Evolutionary conservation across 1,140 invertebrate genomes (phyloP), one percentile per base, ranked within the genome.

Genomic region (Delia radicum): DNA sequence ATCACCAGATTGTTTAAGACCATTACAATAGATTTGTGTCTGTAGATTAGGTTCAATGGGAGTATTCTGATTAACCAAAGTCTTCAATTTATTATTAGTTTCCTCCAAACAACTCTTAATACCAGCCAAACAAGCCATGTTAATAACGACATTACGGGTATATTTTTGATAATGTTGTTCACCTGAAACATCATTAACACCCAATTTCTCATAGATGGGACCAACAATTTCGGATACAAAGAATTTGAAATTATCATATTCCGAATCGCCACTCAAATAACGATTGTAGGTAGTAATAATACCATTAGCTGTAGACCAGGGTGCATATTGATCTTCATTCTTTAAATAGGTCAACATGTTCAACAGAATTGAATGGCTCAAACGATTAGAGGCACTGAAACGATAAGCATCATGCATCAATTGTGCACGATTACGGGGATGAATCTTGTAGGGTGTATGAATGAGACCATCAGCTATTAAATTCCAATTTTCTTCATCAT

Each of bases 381-480:
- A 79, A 13, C 89, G 85, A 26, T 87, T 88, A 67, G 89, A 90
- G 74, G 89, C 88, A 2, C 90, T 91, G 37, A 95, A 87, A 76
- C 91, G 90, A 75, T 93, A 91, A 12, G 91, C 87, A 81, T 96
- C 94, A 79, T 95, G 92, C 4, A 96, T 86, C 1, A 95, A 85
- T 83, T 95, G 93, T 1, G 92, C 93, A 74, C 94, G 88, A 87
- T 94, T 96, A 0, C 90, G 84, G 27, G 89, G 85, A 79, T 92
- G 89, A 72, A 96, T 93, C 63, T 84, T 86, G 2, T 82, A 82
- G 10, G 88, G 76, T 2, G 83, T 78, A 24, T 79, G 78, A 37
- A 85, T 87, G 15, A 92, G 79, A 12, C 87, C 87, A 15, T 79
- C 73, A 7, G 80, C 87, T 12, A 91, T 85, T 2, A 89, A 81